Conservation (phyloP, 2,797 vertebrate species). For the Moxostoma hubbsi region DNA sequence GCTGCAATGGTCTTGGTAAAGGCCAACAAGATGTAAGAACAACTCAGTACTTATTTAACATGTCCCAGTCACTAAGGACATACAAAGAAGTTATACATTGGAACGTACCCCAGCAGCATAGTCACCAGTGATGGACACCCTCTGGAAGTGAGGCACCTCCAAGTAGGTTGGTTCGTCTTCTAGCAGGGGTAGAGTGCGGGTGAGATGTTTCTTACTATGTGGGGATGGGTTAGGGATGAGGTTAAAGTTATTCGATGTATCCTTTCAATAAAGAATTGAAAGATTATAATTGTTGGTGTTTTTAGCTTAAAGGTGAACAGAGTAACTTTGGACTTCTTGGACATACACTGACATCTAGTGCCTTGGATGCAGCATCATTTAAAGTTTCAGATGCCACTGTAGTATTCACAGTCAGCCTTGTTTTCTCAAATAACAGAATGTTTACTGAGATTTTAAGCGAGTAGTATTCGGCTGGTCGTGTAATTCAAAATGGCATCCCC, state of each 20-base stretch:
- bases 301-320: too few species aligned
- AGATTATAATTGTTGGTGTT: too few species aligned
- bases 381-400: too few species aligned
- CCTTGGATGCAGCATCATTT: too few species aligned
- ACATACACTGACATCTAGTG: too few species aligned
- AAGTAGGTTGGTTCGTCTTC: conserved; percentile 80
- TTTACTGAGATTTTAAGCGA: too few species aligned
- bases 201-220: conserved; percentile 80
- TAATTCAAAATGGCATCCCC: too few species aligned
- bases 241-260: not conserved
- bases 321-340: too few species aligned
- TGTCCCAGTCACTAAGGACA: not conserved
- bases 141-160: conserved; percentile 92
- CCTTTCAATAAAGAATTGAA: too few species aligned
- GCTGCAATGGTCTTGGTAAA: not conserved
- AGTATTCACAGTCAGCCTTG: too few species aligned
- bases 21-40: not conserved
- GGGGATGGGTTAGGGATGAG: conserved; percentile 27
- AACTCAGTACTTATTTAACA: conserved; percentile 13
- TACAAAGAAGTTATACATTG: not conserved
- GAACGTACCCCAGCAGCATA: conserved; percentile 91
- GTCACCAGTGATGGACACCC: conserved; percentile 94
- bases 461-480: too few species aligned
- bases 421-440: too few species aligned
- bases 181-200: conserved; percentile 61